Evolutionary conservation across 2,797 vertebrate genomes (phyloP).

Genomic region (Lindbergichthys nudifrons): DNA sequence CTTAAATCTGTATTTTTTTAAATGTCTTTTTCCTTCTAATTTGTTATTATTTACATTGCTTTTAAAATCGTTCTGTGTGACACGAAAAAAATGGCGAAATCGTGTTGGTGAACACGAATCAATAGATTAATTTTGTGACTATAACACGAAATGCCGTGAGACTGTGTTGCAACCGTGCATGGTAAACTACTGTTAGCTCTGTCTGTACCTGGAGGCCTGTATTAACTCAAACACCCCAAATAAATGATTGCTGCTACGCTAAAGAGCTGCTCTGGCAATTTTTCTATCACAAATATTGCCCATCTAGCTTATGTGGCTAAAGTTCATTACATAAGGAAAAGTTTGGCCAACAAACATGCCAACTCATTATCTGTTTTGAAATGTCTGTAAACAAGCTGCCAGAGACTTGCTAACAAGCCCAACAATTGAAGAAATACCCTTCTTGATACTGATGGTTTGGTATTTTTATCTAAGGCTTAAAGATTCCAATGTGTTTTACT

Average conservation of each 20-base stretch:
- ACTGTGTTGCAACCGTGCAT: too few species aligned
- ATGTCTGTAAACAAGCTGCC: slow-evolving; percentile 4
- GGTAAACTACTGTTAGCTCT: background rate
- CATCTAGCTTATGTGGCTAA: background rate
- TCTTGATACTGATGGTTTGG: background rate
- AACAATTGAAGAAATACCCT: slow-evolving; percentile 3
- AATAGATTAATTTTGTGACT: too few species aligned
- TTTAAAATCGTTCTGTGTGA: too few species aligned
- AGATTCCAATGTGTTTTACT: slow-evolving; percentile 2
- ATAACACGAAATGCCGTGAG: too few species aligned
- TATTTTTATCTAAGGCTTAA: background rate
- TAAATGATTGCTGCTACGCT: background rate
- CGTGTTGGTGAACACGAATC: too few species aligned
- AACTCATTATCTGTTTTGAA: background rate
- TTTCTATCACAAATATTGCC: background rate
- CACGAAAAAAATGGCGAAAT: too few species aligned
- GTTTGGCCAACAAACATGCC: background rate
- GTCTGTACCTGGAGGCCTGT: background rate
- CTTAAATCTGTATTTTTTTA: too few species aligned
- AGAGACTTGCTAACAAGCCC: background rate
- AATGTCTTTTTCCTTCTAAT: too few species aligned
- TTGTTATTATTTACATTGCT: too few species aligned
- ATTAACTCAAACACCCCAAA: background rate
- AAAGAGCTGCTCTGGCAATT: background rate
- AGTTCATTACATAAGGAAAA: background rate